A percentile compares a stretch with the other conserved stretches of the same genome.
Evolutionary conservation across 2,888 invertebrate genomes (phyloP).

Genomic region (Drosophila gaucha): DNA sequence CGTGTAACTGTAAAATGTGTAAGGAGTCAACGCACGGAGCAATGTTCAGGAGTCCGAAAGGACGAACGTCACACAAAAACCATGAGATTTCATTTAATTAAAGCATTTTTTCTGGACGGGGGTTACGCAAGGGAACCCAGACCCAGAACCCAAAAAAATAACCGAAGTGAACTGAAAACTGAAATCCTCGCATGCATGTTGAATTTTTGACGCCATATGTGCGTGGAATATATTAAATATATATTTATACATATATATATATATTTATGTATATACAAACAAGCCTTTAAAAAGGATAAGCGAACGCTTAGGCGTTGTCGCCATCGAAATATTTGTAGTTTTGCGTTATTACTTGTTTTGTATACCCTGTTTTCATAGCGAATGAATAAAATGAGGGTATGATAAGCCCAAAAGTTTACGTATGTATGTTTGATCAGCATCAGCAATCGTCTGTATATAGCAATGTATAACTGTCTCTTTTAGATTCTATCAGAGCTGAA

Average conservation of each 20-base stretch:
- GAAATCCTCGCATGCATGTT: slow-evolving; percentile 57
- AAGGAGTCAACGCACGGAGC: slow-evolving; percentile 68
- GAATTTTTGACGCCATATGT: slow-evolving; percentile 76
- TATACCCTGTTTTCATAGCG: background rate
- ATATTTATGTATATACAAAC: slow-evolving; percentile 40
- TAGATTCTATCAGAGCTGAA: background rate
- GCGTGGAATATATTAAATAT: slow-evolving; percentile 76
- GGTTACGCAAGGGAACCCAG: background rate
- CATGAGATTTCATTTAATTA: slow-evolving; percentile 79
- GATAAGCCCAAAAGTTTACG: too few relatives aligned
- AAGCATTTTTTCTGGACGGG: slow-evolving; percentile 56
- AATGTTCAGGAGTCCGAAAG: slow-evolving; percentile 31
- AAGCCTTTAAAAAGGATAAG: slow-evolving; percentile 60
- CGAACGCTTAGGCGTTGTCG: slow-evolving; percentile 19
- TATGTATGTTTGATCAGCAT: background rate
- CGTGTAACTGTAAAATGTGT: slow-evolving; percentile 77
- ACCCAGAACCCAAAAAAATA: slow-evolving; percentile 3
- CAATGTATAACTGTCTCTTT: background rate
- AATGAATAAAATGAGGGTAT: background rate
- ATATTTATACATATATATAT: background rate
- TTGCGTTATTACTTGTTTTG: slow-evolving; percentile 7
- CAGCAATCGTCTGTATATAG: too few relatives aligned
- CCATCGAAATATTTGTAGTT: slow-evolving; percentile 44
- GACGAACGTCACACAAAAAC: slow-evolving; percentile 66
- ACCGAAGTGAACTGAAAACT: slow-evolving; percentile 11